Conservation (phyloP, 2,797 vertebrate species). For the Cuculus canorus region DNA sequence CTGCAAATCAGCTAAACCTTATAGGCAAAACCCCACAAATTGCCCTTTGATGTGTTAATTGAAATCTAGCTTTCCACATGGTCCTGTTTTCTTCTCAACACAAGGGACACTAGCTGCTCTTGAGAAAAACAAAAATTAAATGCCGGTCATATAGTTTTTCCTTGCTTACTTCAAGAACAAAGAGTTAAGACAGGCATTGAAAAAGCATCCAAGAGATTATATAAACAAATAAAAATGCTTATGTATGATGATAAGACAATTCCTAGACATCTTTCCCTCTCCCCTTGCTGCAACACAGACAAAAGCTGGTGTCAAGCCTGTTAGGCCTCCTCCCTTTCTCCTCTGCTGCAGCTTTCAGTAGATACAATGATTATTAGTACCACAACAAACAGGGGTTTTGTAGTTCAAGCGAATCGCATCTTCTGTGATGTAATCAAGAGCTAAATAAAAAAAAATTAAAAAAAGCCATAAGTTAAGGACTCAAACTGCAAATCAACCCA, state of each 20-base stretch:
- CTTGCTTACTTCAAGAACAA: slow-evolving; percentile 36
- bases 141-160: slow-evolving; percentile 23
- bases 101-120: not conserved
- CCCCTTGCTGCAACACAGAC: not conserved
- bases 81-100: slow-evolving; percentile 17
- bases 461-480: slow-evolving; percentile 21
- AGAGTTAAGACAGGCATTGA: slow-evolving; percentile 13
- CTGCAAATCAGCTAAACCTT: not conserved
- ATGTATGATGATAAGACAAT: slow-evolving; percentile 4
- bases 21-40: not conserved
- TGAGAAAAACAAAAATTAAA: slow-evolving; percentile 15
- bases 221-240: slow-evolving; percentile 28
- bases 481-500: slow-evolving; percentile 24
- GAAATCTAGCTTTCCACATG: slow-evolving; percentile 19
- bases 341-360: slow-evolving; percentile 4
- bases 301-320: slow-evolving; percentile 14
- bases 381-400: slow-evolving; percentile 29
- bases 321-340: slow-evolving; percentile 9
- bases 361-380: slow-evolving; percentile 10
- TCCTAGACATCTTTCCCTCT: slow-evolving; percentile 7
- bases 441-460: not conserved
- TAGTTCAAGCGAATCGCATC: slow-evolving; percentile 30
- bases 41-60: slow-evolving; percentile 33
- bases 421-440: slow-evolving; percentile 23
- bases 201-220: slow-evolving; percentile 22